phyloP scores from a whole-genome alignment of 2,888 invertebrate species.

The Agrotis exclamationis region DNA sequence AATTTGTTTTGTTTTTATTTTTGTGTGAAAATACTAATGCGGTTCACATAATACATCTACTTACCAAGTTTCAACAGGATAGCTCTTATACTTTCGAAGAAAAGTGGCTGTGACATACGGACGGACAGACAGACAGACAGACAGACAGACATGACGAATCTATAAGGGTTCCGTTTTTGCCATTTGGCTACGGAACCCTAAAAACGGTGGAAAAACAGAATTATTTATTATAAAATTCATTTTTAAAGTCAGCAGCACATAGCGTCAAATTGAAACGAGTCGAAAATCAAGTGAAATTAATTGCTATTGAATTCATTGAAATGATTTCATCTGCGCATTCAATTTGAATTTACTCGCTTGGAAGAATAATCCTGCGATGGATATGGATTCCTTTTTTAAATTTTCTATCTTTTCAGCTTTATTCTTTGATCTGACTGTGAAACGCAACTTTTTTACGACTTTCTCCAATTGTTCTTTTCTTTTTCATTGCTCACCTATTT shows the following conservation, averaged over 20 bases:
- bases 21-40: no score
- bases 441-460: slow-evolving; percentile 61
- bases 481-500: slow-evolving; percentile 59
- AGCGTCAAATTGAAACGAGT: neutral
- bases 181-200: no score
- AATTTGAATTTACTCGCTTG: slow-evolving; percentile 40
- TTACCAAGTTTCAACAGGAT: no score
- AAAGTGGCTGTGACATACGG: no score
- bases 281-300: slow-evolving; percentile 28
- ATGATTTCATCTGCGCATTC: slow-evolving; percentile 32
- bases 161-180: no score
- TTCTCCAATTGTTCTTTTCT: slow-evolving; percentile 58
- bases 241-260: neutral
- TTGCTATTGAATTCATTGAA: slow-evolving; percentile 33
- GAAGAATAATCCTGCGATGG: slow-evolving; percentile 48
- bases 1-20: no score
- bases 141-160: no score
- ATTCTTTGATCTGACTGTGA: slow-evolving; percentile 47
- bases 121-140: no score
- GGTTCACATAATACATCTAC: no score
- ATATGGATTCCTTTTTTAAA: slow-evolving; percentile 44
- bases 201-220: no score
- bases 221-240: neutral
- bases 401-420: slow-evolving; percentile 38
- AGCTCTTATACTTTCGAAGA: no score